Evolutionary conservation across 2,113 vertebrate genomes (phyloP).

Genomic region (Scopus umbretta): DNA sequence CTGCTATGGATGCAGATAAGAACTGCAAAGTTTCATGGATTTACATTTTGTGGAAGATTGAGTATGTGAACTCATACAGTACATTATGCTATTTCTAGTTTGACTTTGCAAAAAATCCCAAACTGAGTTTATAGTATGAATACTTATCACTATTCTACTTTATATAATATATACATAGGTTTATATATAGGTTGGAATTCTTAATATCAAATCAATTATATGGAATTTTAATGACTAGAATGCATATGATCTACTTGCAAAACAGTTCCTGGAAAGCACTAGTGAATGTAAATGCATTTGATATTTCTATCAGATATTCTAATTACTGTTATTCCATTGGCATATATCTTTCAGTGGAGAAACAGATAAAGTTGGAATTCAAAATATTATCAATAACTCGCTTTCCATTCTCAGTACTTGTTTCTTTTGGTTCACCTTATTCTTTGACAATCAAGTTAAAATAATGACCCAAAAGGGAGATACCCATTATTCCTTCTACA

Average conservation of each 20-base stretch:
- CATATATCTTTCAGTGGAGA: background rate
- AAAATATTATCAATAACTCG: background rate
- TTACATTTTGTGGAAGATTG: background rate
- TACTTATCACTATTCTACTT: constrained; percentile 3
- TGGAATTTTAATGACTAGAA: background rate
- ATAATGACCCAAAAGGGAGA: background rate
- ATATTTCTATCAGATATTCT: background rate
- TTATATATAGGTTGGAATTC: background rate
- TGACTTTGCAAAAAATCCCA: background rate
- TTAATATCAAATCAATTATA: background rate
- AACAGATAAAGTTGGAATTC: background rate
- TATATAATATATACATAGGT: background rate
- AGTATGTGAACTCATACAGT: background rate
- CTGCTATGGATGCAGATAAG: background rate
- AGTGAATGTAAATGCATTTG: background rate
- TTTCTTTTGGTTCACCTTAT: background rate
- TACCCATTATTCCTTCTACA: background rate
- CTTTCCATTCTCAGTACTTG: background rate
- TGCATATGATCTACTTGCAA: background rate
- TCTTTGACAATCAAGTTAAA: background rate
- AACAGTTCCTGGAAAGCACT: background rate
- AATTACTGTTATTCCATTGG: background rate
- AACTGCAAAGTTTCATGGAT: background rate
- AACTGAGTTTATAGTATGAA: background rate
- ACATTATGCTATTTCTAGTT: background rate